Evolutionary conservation across 2,113 vertebrate species (phyloP), one percentile per base, ranked within the genome.

Genomic region (Ictalurus furcatus): DNA sequence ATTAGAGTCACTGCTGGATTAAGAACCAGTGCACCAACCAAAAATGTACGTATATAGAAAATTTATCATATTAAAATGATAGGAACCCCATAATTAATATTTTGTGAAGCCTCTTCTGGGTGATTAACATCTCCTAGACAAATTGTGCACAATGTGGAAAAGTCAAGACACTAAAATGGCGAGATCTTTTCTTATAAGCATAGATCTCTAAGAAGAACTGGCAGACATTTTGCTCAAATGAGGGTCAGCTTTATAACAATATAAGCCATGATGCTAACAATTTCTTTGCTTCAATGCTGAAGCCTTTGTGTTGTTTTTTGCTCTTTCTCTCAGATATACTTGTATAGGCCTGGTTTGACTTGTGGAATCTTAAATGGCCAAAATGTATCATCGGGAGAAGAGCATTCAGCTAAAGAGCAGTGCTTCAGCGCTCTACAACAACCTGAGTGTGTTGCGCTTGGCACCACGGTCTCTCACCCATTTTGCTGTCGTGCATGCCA

Each of bases 351-450:
- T 69, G n/a, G 21, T 61, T n/a, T 37, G 34, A 28, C 67, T 67
- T 44, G 69, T 58, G 25, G 52, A 30, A 40, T 79, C 56, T 69
- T n/a, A 89, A 88, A 81, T 63, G 73, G 16, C 54, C 73, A 88
- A 92, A 52, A 97, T 97, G 97, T 99, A 96, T 93, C 97, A 96
- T 56, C 96, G 95, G 90, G 97, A 97, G 88, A 96, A 94, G 81
- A 96, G 96, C 90, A 94, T 99, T 80, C 95, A 94, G 79, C 95
- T 98, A 37, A 96, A 95, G 84, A 95, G 95, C 94, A 98, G 97
- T 90, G 96, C 96, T 0, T 97, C 97, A 0, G 95, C 97, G 1
- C 93, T 99, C 12, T 97, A 96, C 94, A 98, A 98, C 95, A 99
- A 99, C 94, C 96, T 99, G 17, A 94, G 96, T 30, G 97, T 98